Conservation (phyloP, 2,888 invertebrate genomes). For the Pristionchus fissidentatus region DNA sequence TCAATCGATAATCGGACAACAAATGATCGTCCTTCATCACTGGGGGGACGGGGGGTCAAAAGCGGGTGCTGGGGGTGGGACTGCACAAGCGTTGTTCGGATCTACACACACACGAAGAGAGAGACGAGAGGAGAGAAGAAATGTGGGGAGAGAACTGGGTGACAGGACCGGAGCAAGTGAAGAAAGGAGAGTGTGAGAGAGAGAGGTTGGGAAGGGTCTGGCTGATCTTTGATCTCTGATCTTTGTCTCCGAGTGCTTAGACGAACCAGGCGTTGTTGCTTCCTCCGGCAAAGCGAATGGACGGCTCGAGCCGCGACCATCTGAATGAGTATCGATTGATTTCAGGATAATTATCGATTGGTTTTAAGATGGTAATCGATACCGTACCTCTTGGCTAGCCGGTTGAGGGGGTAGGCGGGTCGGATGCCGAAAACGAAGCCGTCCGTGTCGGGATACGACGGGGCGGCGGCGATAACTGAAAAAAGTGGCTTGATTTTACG, state of each 20-base stretch:
- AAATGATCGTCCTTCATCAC: too few species aligned
- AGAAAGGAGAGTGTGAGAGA: background rate
- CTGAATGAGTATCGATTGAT: slow-evolving; percentile 1
- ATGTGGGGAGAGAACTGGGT: background rate
- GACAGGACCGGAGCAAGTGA: background rate
- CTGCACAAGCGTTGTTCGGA: background rate
- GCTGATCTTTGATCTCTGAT: slow-evolving; percentile 39
- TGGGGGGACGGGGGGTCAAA: background rate
- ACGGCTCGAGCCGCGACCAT: slow-evolving; percentile 49
- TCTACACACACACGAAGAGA: background rate
- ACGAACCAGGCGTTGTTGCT: slow-evolving; percentile 16
- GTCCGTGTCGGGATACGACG: background rate
- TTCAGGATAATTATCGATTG: background rate
- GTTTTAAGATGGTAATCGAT: background rate
- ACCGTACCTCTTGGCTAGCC: slow-evolving; percentile 37
- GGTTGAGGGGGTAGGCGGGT: slow-evolving; percentile 21
- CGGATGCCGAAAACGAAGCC: background rate
- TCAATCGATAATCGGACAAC: background rate
- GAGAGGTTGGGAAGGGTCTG: background rate
- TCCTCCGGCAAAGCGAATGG: slow-evolving; percentile 45
- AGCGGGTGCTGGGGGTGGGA: too few species aligned
- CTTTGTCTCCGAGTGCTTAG: background rate
- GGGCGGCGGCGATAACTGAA: slow-evolving; percentile 29
- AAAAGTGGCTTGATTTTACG: too few species aligned
- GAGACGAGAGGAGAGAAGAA: too few species aligned